These are phyloP conservation scores for Neosilurus mollespiculum DNA, from an alignment of 2,797 vertebrate species.

Conservation along the genomic window DNA sequence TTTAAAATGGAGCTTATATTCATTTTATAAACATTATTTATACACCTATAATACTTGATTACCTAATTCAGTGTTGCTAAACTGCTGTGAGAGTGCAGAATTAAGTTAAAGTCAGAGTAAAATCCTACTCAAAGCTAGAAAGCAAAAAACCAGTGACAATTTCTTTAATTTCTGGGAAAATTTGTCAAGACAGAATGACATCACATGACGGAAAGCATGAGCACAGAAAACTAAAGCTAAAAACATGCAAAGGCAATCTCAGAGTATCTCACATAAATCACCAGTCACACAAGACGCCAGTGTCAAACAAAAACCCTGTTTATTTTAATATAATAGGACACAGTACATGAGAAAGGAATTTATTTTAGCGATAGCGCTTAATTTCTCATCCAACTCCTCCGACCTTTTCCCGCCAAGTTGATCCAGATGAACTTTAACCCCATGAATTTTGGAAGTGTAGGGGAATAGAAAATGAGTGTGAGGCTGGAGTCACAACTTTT, in stretches of 20 bases:
- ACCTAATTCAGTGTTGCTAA: not conserved
- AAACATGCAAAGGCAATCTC: not conserved
- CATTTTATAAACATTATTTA: not conserved
- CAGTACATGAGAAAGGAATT: slow-evolving; percentile 11
- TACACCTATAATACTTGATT: too few species aligned
- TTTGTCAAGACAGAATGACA: not conserved
- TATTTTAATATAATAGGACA: not conserved
- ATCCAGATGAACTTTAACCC: slow-evolving; percentile 6
- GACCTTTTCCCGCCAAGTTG: not conserved
- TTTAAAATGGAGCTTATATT: not conserved
- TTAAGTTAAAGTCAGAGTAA: not conserved
- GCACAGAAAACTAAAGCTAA: not conserved
- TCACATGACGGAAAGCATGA: not conserved
- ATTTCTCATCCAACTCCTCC: not conserved
- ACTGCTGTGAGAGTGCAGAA: not conserved
- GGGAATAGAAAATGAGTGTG: not conserved
- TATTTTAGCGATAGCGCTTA: not conserved
- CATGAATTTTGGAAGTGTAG: not conserved
- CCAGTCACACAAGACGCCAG: not conserved
- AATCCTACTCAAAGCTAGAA: not conserved
- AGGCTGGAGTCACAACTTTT: not conserved
- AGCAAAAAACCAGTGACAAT: not conserved
- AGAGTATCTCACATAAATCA: not conserved
- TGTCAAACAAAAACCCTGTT: not conserved
- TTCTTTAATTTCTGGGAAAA: not conserved